Evolutionary conservation across 2,113 vertebrate species (phyloP).

Genomic region (Hippocampus abdominalis): DNA sequence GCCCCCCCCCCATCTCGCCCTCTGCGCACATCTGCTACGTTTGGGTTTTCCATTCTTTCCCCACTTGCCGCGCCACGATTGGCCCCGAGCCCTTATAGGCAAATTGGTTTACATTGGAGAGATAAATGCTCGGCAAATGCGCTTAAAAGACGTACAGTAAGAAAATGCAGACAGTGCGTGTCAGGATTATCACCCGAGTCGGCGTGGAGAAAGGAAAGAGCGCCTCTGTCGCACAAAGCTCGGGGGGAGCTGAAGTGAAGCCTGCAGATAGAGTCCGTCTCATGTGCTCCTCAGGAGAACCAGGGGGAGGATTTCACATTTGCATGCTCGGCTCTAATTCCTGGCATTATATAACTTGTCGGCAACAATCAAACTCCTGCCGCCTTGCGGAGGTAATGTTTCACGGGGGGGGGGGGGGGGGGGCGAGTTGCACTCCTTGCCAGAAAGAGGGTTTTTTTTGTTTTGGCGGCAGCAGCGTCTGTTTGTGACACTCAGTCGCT

Average conservation of each 20-base stretch:
- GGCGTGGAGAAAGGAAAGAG: constrained; percentile 61
- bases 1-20: constrained; percentile 52
- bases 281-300: constrained; percentile 71
- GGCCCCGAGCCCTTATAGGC: constrained; percentile 73
- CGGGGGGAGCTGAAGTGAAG: constrained; percentile 64
- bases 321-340: constrained; percentile 73
- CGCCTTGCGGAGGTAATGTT: constrained; percentile 72
- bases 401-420: constrained; percentile 51
- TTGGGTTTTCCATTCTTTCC: constrained; percentile 69
- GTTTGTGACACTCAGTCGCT: constrained; percentile 39
- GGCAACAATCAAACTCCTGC: constrained; percentile 67
- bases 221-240: constrained; percentile 67
- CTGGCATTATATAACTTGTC: constrained; percentile 73
- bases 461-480: constrained; percentile 1
- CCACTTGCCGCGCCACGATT: constrained; percentile 54
- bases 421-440: constrained; percentile 49
- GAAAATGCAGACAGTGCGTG: constrained; percentile 79
- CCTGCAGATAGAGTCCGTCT: constrained; percentile 70
- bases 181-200: constrained; percentile 77
- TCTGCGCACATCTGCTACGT: constrained; percentile 71
- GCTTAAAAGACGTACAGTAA: constrained; percentile 78
- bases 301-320: constrained; percentile 72
- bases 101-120: constrained; percentile 80
- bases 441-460: constrained; percentile 12
- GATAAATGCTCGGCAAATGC: constrained; percentile 80